These are phyloP conservation scores for Pachypsylla venusta DNA, from an alignment of 1,140 invertebrate species.

Conservation along the genomic window DNA sequence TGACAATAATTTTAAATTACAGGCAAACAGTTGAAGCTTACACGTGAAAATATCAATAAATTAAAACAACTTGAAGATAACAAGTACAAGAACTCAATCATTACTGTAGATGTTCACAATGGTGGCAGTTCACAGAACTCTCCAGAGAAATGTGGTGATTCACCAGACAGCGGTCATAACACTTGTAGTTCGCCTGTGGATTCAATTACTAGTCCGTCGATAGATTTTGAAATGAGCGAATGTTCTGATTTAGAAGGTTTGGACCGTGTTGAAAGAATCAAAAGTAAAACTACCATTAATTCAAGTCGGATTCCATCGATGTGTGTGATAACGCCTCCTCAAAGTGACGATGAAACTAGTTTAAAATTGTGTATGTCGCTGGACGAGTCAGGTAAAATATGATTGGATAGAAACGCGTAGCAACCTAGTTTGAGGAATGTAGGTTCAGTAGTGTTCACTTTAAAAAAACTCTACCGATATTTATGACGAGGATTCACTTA, in stretches of 20 bases:
- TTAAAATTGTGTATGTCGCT: slow-evolving; percentile 18
- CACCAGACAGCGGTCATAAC: slow-evolving; percentile 60
- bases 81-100: slow-evolving; percentile 11
- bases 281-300: slow-evolving; percentile 72
- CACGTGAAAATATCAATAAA: slow-evolving; percentile 22
- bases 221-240: slow-evolving; percentile 54
- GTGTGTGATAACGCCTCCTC: slow-evolving; percentile 77
- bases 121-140: slow-evolving; percentile 12
- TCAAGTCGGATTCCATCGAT: slow-evolving; percentile 77
- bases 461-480: no score
- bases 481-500: no score
- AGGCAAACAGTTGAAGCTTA: slow-evolving; percentile 32
- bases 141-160: slow-evolving; percentile 25
- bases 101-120: slow-evolving; percentile 24
- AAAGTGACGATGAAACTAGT: slow-evolving; percentile 62
- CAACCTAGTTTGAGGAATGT: no score
- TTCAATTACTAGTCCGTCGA: slow-evolving; percentile 47
- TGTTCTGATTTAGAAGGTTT: slow-evolving; percentile 67
- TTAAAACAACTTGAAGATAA: slow-evolving; percentile 17
- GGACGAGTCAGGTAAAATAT: slow-evolving; percentile 1
- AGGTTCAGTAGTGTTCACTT: not conserved
- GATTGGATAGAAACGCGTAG: no score
- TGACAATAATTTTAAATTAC: no score
- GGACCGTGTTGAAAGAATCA: slow-evolving; percentile 66
- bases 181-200: slow-evolving; percentile 65